Evolutionary conservation across 2,797 vertebrate species (phyloP), one percentile per base, ranked within the genome.

Genomic region (Antennarius maculatus): DNA sequence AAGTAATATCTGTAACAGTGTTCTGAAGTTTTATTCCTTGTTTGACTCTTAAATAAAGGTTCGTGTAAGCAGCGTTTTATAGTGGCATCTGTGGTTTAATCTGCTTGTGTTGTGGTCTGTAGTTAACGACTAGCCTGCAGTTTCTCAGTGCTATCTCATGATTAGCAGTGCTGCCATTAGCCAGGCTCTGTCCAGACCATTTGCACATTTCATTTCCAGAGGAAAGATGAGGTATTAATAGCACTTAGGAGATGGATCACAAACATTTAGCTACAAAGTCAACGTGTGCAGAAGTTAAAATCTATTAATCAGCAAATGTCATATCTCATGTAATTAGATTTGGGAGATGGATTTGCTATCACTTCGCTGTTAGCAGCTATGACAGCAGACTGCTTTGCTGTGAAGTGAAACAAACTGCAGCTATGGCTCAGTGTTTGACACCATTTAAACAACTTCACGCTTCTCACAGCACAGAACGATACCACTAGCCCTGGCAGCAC

Each of bases 81-180:
- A 52, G 55, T 16, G 37, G 27, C 54, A 4, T 49, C 34, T 57
- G 52, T 39, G 52, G 46, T 56, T 76, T 15, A 41, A 54, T 64
- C 37, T 53, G 29, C 14, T 43, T 56, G 49, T 64, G 37, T 55
- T 45, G 51, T 39, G 45, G 50, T 77, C 46, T 67, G 50, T 48
- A 56, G 59, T 52, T 73, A 70, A 71, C 50, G 60, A 70, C 28
- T 41, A 47, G 49, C 69, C 67, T 79, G 39, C 57, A 62, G 52
- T 53, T 45, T 27, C 54, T 70, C 46, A 23, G 46, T 28, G 12
- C n/a, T 18, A 10, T 72, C 55, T 71, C 16, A 42, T 74, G 73
- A 76, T 81, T 64, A 74, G 47, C 43, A 59, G n/a, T 10, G 13
- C 49, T 59, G 16, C 59, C 42, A 65, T 82, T 59, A 56, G 67